Conservation (phyloP, 2,113 vertebrate species). For the Bujurquina vittata region DNA sequence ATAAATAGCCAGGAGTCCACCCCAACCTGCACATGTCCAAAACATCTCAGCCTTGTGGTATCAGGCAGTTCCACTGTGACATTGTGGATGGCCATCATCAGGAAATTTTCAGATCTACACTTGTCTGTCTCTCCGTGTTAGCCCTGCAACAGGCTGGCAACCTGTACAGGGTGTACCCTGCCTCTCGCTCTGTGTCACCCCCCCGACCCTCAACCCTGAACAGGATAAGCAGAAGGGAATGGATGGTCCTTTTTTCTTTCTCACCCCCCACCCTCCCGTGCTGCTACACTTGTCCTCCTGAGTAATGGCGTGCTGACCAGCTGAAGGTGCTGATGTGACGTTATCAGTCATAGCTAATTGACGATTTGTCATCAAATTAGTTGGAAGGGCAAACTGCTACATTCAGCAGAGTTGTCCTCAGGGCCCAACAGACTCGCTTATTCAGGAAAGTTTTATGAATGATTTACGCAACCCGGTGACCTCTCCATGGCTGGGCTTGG, state of each 20-base stretch:
- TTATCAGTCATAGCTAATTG: slow-evolving; percentile 61
- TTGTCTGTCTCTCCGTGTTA: too few species aligned
- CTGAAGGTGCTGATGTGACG: slow-evolving; percentile 44
- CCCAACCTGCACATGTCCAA: too few species aligned
- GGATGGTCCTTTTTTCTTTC: background rate
- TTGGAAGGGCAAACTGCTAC: slow-evolving; percentile 56
- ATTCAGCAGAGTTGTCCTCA: slow-evolving; percentile 29
- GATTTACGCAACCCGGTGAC: slow-evolving; percentile 33
- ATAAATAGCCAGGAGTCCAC: too few species aligned
- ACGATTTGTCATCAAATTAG: slow-evolving; percentile 59
- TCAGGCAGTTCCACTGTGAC: too few species aligned
- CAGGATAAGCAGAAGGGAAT: too few species aligned
- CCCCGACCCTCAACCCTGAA: too few species aligned
- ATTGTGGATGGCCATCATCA: too few species aligned
- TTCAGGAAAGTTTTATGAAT: slow-evolving; percentile 38
- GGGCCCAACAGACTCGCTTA: slow-evolving; percentile 23
- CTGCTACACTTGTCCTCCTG: background rate
- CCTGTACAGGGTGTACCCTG: too few species aligned
- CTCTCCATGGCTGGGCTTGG: slow-evolving; percentile 40
- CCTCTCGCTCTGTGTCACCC: too few species aligned
- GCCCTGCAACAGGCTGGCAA: too few species aligned
- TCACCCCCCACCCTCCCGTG: background rate
- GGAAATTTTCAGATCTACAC: too few species aligned
- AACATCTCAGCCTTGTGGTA: too few species aligned
- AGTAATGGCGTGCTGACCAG: slow-evolving; percentile 26